Percentiles rank a stretch among this genome's conserved stretches.
phyloP scores from a whole-genome alignment of 2,113 vertebrate genomes.

The Erpornis zantholeuca region DNA sequence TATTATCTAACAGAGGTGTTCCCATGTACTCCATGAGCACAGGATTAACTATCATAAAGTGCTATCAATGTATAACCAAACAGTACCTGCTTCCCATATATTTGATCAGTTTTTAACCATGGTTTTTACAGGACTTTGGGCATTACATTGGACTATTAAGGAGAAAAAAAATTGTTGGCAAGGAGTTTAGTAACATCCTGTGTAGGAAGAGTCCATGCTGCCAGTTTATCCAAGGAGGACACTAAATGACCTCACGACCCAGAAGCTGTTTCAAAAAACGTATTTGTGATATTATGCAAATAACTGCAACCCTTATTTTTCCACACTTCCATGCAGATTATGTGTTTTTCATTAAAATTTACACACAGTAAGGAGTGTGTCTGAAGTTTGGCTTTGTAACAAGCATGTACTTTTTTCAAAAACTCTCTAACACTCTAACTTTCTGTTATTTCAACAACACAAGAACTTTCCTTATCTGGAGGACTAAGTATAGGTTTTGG shows the following conservation, averaged over 20 bases:
- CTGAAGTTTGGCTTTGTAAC: not conserved
- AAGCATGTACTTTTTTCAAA: not conserved
- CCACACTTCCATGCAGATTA: not conserved
- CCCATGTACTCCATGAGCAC: not conserved
- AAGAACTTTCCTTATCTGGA: not conserved
- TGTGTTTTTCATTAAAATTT: not conserved
- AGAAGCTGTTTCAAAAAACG: not conserved
- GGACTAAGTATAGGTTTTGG: not conserved
- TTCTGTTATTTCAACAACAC: not conserved
- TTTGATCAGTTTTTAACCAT: not conserved
- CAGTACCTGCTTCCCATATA: not conserved
- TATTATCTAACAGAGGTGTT: not conserved
- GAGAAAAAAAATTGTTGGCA: not conserved
- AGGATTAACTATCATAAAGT: not conserved
- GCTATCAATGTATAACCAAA: not conserved
- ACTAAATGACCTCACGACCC: not conserved
- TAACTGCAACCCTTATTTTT: not conserved
- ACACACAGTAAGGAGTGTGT: not conserved
- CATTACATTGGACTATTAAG: not conserved
- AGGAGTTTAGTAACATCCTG: not conserved
- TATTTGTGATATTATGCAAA: not conserved
- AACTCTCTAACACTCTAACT: not conserved
- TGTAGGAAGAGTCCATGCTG: not conserved
- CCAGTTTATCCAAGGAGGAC: not conserved
- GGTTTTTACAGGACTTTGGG: not conserved